Evolutionary conservation across 2,113 vertebrate genomes (phyloP), one percentile per base, ranked within the genome.

Genomic region (Trichomycterus rosablanca): DNA sequence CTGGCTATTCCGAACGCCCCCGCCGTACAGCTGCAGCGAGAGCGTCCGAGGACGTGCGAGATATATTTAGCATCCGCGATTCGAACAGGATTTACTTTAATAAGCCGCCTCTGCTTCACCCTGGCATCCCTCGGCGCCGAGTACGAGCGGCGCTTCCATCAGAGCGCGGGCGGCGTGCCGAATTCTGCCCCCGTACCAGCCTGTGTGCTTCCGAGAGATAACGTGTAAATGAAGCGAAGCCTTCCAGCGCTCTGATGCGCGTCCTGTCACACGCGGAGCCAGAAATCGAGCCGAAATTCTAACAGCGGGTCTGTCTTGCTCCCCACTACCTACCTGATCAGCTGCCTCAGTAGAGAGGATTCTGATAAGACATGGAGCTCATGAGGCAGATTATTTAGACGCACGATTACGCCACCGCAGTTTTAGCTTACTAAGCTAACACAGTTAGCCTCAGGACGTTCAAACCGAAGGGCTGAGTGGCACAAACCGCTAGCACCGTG

Each of bases 81-180:
- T 55, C 22, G 20, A 56, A 40, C 20, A 26, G 30, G 67, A 23
- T 56, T 34, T 18, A 26, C 48, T 74, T 57, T 67, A 61, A 68
- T 72, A 54, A 55, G 19, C 42, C 61, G 43, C 54, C 46, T 54
- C 19, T 20, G 40, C 62, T 63, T 39, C 35, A 68, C 35, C 37
- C 24, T 49, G 32, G 35, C 37, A 54, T 57, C 54, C 24, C 39
- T 18, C 18, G 24, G 19, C 44, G 23, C 34, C 18, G 35, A 56
- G 18, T 28, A 8, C 12, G 12, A 42, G 53, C 6, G 14, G n/a
- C 7, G 2, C 39, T 30, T 18, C 15, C 8, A 8, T 59, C 66
- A 3, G 51, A 43, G 44, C 55, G 62, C 66, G 56, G 68, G 56
- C 66, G 68, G 49, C 49, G 34, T 58, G 63, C 45, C 64, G 55